Percentiles rank a stretch among this genome's conserved stretches.
Conservation (phyloP, 2,888 invertebrate species). For the Brassicogethes aeneus region DNA sequence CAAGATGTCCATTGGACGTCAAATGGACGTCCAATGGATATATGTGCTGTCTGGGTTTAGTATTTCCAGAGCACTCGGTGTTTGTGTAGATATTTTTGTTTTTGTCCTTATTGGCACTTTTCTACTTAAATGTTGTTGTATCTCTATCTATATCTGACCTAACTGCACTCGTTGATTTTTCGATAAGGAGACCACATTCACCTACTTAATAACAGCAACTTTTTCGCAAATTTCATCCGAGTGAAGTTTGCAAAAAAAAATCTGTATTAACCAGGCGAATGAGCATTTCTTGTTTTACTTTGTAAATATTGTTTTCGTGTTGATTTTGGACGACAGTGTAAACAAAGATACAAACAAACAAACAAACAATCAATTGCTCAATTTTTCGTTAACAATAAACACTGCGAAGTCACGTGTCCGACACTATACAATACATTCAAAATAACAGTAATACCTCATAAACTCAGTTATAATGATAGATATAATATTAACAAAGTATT, state of each 20-base stretch:
- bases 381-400: constrained; percentile 17
- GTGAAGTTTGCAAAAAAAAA: too few relatives aligned
- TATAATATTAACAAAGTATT: constrained; percentile 36
- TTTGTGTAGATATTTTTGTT: constrained; percentile 25
- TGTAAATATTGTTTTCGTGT: constrained; percentile 7
- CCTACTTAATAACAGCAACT: too few relatives aligned
- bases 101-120: constrained; percentile 29
- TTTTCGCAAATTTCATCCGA: too few relatives aligned
- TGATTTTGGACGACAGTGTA: constrained; percentile 21
- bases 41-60: too few relatives aligned
- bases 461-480: constrained; percentile 41
- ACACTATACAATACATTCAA: constrained; percentile 34
- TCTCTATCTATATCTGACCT: constrained; percentile 17
- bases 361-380: constrained; percentile 27
- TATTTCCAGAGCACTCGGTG: constrained; percentile 15
- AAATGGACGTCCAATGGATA: too few relatives aligned
- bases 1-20: too few relatives aligned
- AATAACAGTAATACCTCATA: constrained; percentile 43
- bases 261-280: too few relatives aligned
- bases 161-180: too few relatives aligned
- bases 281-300: too few relatives aligned
- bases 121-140: constrained; percentile 30
- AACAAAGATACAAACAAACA: background rate
- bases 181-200: too few relatives aligned
- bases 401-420: constrained; percentile 16